phyloP scores from a whole-genome alignment of 2,797 vertebrate genomes.

The Phataginus tetradactyla region DNA sequence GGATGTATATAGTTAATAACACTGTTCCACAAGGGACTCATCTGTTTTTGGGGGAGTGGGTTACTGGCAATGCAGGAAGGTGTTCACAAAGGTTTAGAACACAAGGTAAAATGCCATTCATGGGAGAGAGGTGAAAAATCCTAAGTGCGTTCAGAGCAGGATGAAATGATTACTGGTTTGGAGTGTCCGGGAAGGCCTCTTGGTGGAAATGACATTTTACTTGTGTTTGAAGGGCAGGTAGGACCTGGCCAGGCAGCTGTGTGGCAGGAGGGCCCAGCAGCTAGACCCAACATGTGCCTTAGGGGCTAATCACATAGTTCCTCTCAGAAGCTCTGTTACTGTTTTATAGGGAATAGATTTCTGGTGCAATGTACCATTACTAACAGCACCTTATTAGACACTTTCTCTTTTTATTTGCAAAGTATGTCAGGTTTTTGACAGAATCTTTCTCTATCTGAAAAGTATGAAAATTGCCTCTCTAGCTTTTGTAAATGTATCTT shows the following conservation, averaged over 20 bases:
- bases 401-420: not conserved
- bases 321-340: not conserved
- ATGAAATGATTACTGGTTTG: not conserved
- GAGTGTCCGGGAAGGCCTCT: not conserved
- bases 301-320: not conserved
- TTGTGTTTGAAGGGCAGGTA: not conserved
- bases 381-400: not conserved
- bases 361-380: not conserved
- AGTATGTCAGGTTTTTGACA: not conserved
- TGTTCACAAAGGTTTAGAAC: not conserved
- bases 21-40: not conserved
- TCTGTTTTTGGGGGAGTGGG: not conserved
- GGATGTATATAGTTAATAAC: not conserved
- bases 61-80: not conserved
- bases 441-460: slow-evolving; percentile 35
- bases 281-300: not conserved
- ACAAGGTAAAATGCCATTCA: not conserved
- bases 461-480: slow-evolving; percentile 3
- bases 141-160: not conserved
- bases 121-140: not conserved
- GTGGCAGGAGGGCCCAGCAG: not conserved
- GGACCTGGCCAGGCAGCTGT: not conserved
- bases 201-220: not conserved
- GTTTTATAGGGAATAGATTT: not conserved
- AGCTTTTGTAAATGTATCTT: slow-evolving; percentile 37